A percentile compares a stretch with the other conserved stretches of the same genome.
These are phyloP conservation scores for Eueides isabella DNA, from an alignment of 1,140 invertebrate species.

Conservation along the genomic window DNA sequence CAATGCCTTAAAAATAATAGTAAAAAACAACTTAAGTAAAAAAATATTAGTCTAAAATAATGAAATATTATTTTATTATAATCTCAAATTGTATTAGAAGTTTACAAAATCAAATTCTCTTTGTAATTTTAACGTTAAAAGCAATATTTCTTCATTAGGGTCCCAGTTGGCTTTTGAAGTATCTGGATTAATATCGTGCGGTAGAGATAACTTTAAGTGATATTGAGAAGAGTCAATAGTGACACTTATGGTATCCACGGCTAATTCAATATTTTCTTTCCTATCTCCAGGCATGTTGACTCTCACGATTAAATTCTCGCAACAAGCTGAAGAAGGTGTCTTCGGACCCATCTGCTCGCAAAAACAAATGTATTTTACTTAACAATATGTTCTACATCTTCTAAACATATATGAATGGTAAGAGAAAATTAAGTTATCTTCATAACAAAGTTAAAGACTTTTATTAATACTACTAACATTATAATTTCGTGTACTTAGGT, in stretches of 20 bases:
- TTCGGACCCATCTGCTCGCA: slow-evolving; percentile 90
- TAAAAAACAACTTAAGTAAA: no score
- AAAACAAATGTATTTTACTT: background rate
- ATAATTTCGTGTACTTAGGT: no score
- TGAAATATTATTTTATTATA: background rate
- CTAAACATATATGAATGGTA: no score
- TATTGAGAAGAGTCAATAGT: slow-evolving; percentile 85
- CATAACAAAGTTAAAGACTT: no score
- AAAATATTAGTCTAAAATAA: background rate
- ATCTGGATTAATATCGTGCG: slow-evolving; percentile 91
- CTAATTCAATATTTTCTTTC: slow-evolving; percentile 85
- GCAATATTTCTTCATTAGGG: slow-evolving; percentile 84
- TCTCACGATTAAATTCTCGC: slow-evolving; percentile 91
- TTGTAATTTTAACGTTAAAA: slow-evolving; percentile 86
- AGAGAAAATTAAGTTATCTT: no score
- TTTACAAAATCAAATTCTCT: slow-evolving; percentile 92
- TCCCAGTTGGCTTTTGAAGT: slow-evolving; percentile 91
- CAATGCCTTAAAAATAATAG: no score
- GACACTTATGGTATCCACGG: slow-evolving; percentile 87
- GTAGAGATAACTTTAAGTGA: slow-evolving; percentile 88
- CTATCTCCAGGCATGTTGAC: slow-evolving; percentile 89
- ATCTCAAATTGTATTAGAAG: slow-evolving; percentile 84
- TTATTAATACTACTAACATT: no score
- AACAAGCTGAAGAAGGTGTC: slow-evolving; percentile 90
- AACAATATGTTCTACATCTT: no score